Evolutionary conservation across 1,140 invertebrate genomes (phyloP).

Genomic region (Lanistes nyassanus): DNA sequence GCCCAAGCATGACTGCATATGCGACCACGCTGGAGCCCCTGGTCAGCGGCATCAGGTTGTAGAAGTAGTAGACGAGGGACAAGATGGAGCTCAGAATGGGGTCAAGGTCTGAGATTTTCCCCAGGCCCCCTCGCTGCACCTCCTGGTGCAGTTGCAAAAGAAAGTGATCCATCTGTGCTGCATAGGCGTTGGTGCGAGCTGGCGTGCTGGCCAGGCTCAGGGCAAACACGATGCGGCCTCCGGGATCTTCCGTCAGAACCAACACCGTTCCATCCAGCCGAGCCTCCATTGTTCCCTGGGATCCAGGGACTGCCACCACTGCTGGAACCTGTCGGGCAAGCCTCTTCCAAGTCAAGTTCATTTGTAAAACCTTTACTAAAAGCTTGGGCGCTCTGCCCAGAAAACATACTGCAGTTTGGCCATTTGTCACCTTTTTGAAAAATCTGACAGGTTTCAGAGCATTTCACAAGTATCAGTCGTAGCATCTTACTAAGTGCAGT

Average conservation of each 20-base stretch:
- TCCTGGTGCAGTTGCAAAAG: conserved; percentile 57
- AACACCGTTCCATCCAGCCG: conserved; percentile 45
- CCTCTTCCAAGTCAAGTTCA: no score
- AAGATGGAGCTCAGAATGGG: conserved; percentile 53
- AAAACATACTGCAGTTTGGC: no score
- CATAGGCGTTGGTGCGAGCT: conserved; percentile 47
- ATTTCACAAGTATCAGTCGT: no score
- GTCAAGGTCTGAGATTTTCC: conserved; percentile 55
- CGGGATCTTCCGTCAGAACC: conserved; percentile 57
- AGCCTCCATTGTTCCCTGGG: conserved; percentile 18
- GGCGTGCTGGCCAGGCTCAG: conserved; percentile 54
- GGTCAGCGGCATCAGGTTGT: conserved; percentile 60
- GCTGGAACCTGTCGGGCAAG: neutral
- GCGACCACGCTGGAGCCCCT: conserved; percentile 59
- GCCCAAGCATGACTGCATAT: conserved; percentile 54
- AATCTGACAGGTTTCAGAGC: no score
- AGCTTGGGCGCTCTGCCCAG: no score
- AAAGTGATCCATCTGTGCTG: conserved; percentile 54
- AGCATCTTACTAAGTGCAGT: no score
- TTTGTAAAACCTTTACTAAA: no score
- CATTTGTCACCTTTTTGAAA: no score
- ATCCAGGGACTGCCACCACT: neutral
- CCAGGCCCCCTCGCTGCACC: conserved; percentile 49
- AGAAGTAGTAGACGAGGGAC: conserved; percentile 59
- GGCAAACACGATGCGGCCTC: conserved; percentile 54